Conservation (phyloP, 2,888 invertebrate genomes). For the Drosophila nr. medialis region DNA sequence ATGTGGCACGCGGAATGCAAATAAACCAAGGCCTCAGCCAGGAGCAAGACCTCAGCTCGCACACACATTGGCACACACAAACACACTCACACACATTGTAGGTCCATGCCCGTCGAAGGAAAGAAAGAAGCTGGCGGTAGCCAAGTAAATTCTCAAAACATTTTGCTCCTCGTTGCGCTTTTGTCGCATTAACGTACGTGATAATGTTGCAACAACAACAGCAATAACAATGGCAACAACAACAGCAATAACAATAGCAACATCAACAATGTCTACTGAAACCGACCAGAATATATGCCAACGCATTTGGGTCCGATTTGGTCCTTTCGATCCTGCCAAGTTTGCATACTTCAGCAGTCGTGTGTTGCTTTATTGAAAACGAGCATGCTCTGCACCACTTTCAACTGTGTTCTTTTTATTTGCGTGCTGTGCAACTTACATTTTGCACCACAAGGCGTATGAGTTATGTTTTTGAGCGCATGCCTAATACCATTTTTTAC, state of each 20-base stretch:
- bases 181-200: slow-evolving; percentile 81
- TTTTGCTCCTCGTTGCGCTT: slow-evolving; percentile 76
- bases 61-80: background rate
- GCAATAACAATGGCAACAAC: slow-evolving; percentile 11
- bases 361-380: slow-evolving; percentile 28
- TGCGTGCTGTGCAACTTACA: background rate
- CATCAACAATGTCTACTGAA: slow-evolving; percentile 22
- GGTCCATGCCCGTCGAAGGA: slow-evolving; percentile 36
- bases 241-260: slow-evolving; percentile 26
- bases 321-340: slow-evolving; percentile 14
- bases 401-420: background rate
- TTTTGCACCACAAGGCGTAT: slow-evolving; percentile 2
- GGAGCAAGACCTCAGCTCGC: slow-evolving; percentile 16
- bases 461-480: background rate
- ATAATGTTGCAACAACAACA: slow-evolving; percentile 47
- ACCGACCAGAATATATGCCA: slow-evolving; percentile 11
- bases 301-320: slow-evolving; percentile 17
- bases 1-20: slow-evolving; percentile 74
- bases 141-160: slow-evolving; percentile 76
- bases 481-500: background rate
- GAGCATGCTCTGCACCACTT: slow-evolving; percentile 9
- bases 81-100: slow-evolving; percentile 2
- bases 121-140: slow-evolving; percentile 28
- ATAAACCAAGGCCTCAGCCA: slow-evolving; percentile 55
- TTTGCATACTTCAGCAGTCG: slow-evolving; percentile 27